phyloP scores from a whole-genome alignment of 2,113 vertebrate genomes.

The Pelmatolapia mariae region DNA sequence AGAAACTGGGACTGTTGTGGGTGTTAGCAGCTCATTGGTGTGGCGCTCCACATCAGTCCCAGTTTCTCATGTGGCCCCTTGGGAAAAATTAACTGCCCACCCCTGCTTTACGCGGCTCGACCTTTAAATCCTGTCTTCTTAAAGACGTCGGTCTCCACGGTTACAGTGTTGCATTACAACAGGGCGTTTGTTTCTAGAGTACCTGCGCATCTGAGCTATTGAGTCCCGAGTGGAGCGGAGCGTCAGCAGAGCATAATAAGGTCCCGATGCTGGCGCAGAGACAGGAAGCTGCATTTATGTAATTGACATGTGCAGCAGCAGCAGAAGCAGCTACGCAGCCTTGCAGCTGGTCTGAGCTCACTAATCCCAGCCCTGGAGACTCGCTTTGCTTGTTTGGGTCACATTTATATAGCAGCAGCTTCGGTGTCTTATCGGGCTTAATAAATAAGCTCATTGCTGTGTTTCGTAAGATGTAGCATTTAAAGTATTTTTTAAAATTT shows the following conservation, averaged over 20 bases:
- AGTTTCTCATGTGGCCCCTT: background rate
- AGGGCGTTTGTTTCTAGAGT: background rate
- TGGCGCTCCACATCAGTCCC: background rate
- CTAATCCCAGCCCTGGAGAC: constrained; percentile 35
- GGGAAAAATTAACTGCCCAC: background rate
- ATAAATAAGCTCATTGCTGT: background rate
- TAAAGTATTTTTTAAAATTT: fast-evolving
- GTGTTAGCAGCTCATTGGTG: background rate
- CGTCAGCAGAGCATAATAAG: background rate
- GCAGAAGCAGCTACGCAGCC: constrained; percentile 8
- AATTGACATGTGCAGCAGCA: constrained; percentile 46
- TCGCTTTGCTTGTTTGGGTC: constrained; percentile 4
- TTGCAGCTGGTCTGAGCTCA: constrained; percentile 47
- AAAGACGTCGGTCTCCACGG: background rate
- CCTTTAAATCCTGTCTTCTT: background rate
- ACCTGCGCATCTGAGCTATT: background rate
- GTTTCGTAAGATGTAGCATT: background rate
- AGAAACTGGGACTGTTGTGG: background rate
- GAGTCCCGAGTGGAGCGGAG: background rate
- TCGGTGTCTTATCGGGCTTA: background rate
- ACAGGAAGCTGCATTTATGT: constrained; percentile 46
- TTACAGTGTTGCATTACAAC: background rate
- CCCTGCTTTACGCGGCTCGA: background rate
- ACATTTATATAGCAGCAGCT: background rate
- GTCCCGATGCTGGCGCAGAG: constrained; percentile 18